Percentiles rank a stretch among this genome's conserved stretches.
These are phyloP conservation scores for Gonatopus flavifemur DNA, from an alignment of 1,140 invertebrate genomes.

Conservation along the genomic window DNA sequence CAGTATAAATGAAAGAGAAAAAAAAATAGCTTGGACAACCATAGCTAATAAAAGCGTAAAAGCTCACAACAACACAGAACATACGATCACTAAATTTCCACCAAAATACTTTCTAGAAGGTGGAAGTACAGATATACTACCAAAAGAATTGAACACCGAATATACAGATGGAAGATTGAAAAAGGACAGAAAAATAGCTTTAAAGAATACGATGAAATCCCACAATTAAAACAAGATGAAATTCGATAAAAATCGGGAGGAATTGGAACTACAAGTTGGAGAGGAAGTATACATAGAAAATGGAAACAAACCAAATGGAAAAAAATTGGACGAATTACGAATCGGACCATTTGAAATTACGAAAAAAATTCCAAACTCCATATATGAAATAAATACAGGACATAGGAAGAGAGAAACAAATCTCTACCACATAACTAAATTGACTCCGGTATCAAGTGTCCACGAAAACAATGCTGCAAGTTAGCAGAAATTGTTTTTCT, in stretches of 20 bases:
- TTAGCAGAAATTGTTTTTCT: too few species aligned
- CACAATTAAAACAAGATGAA: neutral
- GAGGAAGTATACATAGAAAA: neutral
- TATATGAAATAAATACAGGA: too few species aligned
- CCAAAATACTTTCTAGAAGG: constrained; percentile 42
- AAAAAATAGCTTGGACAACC: constrained; percentile 38
- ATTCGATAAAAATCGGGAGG: neutral
- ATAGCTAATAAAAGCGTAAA: constrained; percentile 42
- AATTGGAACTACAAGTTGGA: neutral
- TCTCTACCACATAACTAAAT: constrained; percentile 16
- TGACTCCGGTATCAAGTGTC: too few species aligned
- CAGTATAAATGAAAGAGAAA: constrained; percentile 35
- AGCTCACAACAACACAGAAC: constrained; percentile 46
- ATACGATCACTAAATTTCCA: constrained; percentile 38
- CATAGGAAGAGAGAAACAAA: constrained; percentile 20
- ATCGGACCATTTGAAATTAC: neutral
- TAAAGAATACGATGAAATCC: neutral
- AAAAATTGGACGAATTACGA: neutral
- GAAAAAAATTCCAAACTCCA: neutral
- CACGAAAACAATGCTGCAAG: too few species aligned
- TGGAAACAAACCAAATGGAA: neutral
- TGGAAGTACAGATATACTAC: constrained; percentile 29
- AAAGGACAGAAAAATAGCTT: neutral
- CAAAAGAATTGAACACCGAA: constrained; percentile 32
- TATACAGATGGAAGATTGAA: neutral